Percentiles rank a stretch among this genome's conserved stretches.
Evolutionary conservation across 2,797 vertebrate species (phyloP).

Genomic region (Lepilemur ruficaudatus): DNA sequence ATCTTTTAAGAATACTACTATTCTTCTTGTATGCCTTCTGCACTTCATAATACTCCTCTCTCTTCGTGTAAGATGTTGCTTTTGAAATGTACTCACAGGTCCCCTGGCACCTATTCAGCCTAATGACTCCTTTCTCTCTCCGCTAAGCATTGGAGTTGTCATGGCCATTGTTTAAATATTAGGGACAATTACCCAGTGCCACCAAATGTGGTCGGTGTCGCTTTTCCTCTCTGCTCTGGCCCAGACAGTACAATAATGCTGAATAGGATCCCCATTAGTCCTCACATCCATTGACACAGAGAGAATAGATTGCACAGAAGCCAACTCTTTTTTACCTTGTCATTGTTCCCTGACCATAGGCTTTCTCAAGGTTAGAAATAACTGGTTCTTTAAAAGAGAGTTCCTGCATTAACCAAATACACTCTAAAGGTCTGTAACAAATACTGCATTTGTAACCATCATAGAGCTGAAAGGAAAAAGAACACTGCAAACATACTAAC

Average conservation of each 20-base stretch:
- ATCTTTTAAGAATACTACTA: neutral
- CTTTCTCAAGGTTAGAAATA: neutral
- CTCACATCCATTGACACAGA: neutral
- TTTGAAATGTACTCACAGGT: neutral
- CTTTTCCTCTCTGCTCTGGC: neutral
- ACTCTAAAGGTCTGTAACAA: neutral
- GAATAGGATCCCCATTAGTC: neutral
- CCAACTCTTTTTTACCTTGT: neutral
- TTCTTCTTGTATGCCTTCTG: neutral
- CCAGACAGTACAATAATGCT: neutral
- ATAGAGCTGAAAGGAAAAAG: neutral
- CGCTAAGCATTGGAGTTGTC: neutral
- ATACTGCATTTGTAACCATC: neutral
- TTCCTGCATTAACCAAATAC: neutral
- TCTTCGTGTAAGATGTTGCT: neutral
- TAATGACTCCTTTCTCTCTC: neutral
- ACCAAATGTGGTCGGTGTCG: neutral
- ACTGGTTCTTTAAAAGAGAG: slow-evolving; percentile 20
- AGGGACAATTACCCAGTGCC: neutral
- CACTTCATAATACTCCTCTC: neutral
- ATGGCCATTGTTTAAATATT: neutral
- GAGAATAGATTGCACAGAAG: neutral
- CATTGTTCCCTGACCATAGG: neutral
- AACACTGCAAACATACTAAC: neutral
- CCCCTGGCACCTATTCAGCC: neutral